Evolutionary conservation across 1,140 invertebrate genomes (phyloP).

Genomic region (Drosophila virilis): DNA sequence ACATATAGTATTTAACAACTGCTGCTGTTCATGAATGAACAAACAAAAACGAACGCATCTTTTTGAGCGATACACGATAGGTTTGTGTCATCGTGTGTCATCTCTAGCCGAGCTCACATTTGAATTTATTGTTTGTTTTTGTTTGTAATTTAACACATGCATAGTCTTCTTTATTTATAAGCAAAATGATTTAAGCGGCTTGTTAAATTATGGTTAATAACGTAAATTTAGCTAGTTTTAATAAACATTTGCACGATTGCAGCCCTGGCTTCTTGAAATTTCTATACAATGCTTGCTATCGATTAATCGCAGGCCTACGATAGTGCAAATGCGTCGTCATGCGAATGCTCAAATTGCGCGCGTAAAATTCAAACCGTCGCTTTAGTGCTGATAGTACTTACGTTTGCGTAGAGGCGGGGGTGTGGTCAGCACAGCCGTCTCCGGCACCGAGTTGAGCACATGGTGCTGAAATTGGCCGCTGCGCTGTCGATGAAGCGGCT

Average conservation of each 20-base stretch:
- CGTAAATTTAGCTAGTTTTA: background rate
- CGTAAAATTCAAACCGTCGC: slow-evolving; percentile 20
- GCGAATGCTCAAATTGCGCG: slow-evolving; percentile 24
- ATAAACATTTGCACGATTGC: background rate
- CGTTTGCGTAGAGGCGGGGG: slow-evolving; percentile 65
- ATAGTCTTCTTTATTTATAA: background rate
- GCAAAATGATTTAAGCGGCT: background rate
- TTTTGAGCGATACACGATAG: slow-evolving; percentile 17
- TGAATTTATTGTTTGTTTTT: background rate
- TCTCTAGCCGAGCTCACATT: background rate
- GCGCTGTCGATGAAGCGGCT: slow-evolving; percentile 68
- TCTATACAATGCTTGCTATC: background rate
- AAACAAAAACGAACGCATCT: slow-evolving; percentile 28
- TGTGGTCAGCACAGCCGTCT: slow-evolving; percentile 62
- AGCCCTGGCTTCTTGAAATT: slow-evolving; percentile 9
- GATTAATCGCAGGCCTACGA: slow-evolving; percentile 15
- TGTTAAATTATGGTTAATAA: background rate
- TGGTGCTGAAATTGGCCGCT: slow-evolving; percentile 60
- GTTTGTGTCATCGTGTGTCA: slow-evolving; percentile 12
- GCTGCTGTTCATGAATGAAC: slow-evolving; percentile 33
- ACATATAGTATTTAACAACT: slow-evolving; percentile 21
- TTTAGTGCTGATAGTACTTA: slow-evolving; percentile 45
- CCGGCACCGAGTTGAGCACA: slow-evolving; percentile 70
- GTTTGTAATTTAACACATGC: background rate
- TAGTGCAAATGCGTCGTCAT: slow-evolving; percentile 1